Base-by-base conservation (phyloP, 2,797 vertebrate genomes). In the Lateolabrax maculatus region DNA sequence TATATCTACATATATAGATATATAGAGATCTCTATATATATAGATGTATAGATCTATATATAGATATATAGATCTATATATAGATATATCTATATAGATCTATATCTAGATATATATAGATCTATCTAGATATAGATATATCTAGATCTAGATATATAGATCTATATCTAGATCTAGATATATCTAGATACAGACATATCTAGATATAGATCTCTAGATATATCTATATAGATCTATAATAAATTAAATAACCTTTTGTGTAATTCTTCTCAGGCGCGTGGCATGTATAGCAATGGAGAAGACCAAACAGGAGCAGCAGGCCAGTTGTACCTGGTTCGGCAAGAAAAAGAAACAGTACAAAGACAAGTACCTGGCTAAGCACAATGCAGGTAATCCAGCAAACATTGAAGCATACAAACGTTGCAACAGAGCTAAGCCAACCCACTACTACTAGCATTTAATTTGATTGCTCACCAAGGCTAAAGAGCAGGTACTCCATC, bases 271-370 rank as follows among this genome's bases (percentile, higher is more conserved):
- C 64, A 99, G 98, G 98, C 97, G 98, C 43, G 98, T 99, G 85
- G 98, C 98, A 27, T 99, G 98, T 85, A 99, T 99, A 92, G 98
- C 98, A 19, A 99, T 99, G 98, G 98, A 99, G 95, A 99, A 99
- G 94, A 99, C 98, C 85, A 99, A 99, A 90, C 98, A 99, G 93
- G 98, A 99, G 83, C 98, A 99, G 89, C 98, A 99, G 90, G 97
- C 98, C 92, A 99, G 98, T 91, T 99, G 98, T 90, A 99, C 98
- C 86, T 99, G 98, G 98, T 99, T 99, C 95, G 98, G 98, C 86
- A 99, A 99, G 95, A 99, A 99, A 94, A 99, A 99, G 95, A 99
- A 99, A 92, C 98, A 99, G 92, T 99, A 99, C 93, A 99, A 99
- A 95, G 98, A 99, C 93, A 99, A 99, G 93, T 99, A 99, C 88